These are phyloP conservation scores for Gulo gulo DNA, from an alignment of 2,113 vertebrate species.

Conservation along the genomic window DNA sequence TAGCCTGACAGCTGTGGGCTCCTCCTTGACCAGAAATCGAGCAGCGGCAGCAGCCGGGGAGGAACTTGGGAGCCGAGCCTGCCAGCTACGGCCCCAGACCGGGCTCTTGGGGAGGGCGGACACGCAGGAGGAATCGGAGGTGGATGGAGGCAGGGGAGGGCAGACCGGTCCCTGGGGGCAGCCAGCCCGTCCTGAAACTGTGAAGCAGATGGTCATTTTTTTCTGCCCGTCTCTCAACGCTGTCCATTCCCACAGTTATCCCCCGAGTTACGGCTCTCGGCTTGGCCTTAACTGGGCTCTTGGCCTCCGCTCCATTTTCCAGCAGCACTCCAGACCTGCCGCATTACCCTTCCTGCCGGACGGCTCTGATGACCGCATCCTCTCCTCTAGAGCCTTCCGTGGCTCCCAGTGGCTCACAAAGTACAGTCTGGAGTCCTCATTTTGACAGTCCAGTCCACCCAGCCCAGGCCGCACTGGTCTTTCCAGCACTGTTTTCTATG, in stretches of 20 bases:
- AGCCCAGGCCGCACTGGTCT: background rate
- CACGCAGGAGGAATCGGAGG: accelerated
- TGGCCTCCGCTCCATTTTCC: background rate
- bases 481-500: background rate
- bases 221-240: background rate
- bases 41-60: accelerated
- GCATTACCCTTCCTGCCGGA: background rate
- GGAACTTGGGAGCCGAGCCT: accelerated
- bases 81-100: background rate
- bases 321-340: background rate
- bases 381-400: background rate
- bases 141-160: background rate
- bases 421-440: background rate
- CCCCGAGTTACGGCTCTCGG: too few species aligned
- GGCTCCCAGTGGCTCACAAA: background rate
- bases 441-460: background rate
- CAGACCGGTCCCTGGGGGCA: accelerated
- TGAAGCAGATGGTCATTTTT: background rate
- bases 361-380: background rate
- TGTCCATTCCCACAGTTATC: accelerated
- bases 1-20: background rate
- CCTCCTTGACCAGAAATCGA: background rate
- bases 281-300: background rate
- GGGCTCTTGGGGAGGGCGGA: background rate
- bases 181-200: background rate